Base-by-base conservation (phyloP, 2,113 vertebrate species). In the Brienomyrus brachyistius region DNA sequence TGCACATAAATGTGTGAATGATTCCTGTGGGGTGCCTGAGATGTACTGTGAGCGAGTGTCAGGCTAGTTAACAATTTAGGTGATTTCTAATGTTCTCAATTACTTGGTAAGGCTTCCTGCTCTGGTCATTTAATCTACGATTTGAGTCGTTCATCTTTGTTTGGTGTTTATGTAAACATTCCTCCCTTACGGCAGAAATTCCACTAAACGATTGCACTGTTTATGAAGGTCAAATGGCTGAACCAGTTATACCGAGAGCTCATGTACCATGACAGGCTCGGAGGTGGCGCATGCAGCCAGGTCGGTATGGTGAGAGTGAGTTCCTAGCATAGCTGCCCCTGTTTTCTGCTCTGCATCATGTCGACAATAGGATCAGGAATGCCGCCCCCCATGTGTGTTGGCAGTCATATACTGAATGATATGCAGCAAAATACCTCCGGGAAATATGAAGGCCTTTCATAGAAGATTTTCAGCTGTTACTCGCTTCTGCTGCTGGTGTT, bases 301-400 rank as follows among this genome's bases (percentile, higher is more conserved):
- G 83, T 86, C 13, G 45, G 51, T 56, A 40, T 40, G 45, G 56
- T 48, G 87, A 74, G 59, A 88, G 43, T 27, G 45, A 43, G 77
- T 89, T 89, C 88, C 74, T 40, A 40, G 88, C 70, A 82, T 83
- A 82, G 50, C 40, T 89, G 27, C 70, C 50, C 17, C 35, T 17
- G 50, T 54, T 88, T 88, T 80, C 45, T 88, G 56, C 59, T 77
- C 66, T 8, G 47, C 88, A 23, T 88, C 66, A 80, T 89, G 48
- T 80, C 66, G 31, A 52, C 70, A 89, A 23, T 80, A 35, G 31
- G 17, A 3, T 80, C 27, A 48, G 27, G 88, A 89, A 89, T 80
- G 88, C 13, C 11, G 47, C 45, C 88, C 59, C 54, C 56, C 45
- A 50, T 43, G 31, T 35, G 70, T 77, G 31, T 5, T 35, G 27